Conservation (phyloP, 1,140 invertebrate genomes). For the Melitaea cinxia region DNA sequence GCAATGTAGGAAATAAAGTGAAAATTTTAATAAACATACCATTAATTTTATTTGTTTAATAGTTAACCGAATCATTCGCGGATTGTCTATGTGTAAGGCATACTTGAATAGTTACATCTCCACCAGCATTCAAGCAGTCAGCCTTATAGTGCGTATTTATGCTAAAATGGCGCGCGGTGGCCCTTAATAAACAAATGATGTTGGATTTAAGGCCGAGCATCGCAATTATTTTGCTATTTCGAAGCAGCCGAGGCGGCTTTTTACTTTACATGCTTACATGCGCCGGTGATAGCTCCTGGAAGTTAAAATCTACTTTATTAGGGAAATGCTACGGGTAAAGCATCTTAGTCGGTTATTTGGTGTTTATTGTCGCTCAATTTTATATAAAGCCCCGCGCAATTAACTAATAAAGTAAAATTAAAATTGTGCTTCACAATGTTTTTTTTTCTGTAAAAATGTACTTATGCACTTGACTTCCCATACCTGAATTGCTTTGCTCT, state of each 20-base stretch:
- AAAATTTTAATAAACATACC: too few relatives aligned
- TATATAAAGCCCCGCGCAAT: neutral
- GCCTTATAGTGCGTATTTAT: constrained; percentile 54
- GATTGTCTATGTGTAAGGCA: neutral
- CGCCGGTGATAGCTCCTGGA: constrained; percentile 40
- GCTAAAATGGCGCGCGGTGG: constrained; percentile 63
- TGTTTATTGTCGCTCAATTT: constrained; percentile 1
- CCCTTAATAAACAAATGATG: constrained; percentile 74
- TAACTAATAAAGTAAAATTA: too few relatives aligned
- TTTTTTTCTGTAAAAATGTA: too few relatives aligned
- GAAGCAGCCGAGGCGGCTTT: constrained; percentile 54
- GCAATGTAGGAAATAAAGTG: too few relatives aligned
- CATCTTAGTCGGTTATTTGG: constrained; percentile 16
- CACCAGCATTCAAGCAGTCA: constrained; percentile 11
- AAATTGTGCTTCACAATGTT: too few relatives aligned
- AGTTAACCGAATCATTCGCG: neutral
- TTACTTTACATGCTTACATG: constrained; percentile 62
- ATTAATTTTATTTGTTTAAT: neutral
- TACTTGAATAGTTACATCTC: constrained; percentile 14
- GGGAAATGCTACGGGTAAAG: constrained; percentile 8
- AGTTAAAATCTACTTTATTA: constrained; percentile 30
- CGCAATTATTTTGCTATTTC: constrained; percentile 73
- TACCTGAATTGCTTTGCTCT: too few relatives aligned
- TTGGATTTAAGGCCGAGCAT: constrained; percentile 60
- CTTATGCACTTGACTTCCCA: too few relatives aligned